Evolutionary conservation across 1,140 invertebrate species (phyloP).

Genomic region (Pseudobourletiella spinata): DNA sequence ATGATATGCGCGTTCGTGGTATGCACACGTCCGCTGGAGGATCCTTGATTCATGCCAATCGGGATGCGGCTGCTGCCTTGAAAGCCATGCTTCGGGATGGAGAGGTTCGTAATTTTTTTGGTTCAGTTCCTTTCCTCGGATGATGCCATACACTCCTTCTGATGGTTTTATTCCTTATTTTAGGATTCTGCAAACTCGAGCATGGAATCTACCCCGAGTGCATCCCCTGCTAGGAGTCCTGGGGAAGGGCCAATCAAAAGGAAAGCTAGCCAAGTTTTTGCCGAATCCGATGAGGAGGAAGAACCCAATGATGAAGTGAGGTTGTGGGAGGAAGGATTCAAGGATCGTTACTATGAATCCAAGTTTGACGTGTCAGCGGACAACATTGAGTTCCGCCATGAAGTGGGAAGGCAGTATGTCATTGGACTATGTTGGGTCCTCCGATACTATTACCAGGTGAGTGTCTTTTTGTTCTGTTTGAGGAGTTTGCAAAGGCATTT

Average conservation of each 20-base stretch:
- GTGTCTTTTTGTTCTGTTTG: conserved; percentile 1
- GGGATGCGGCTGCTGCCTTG: conserved; percentile 38
- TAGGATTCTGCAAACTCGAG: too few species aligned
- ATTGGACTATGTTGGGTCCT: conserved; percentile 96
- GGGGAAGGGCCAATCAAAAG: conserved; percentile 43
- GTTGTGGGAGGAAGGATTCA: conserved; percentile 96
- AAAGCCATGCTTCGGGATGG: conserved; percentile 37
- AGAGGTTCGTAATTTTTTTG: conserved; percentile 11
- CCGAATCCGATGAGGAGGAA: conserved; percentile 48
- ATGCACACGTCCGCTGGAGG: conserved; percentile 30
- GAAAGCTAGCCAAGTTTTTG: conserved; percentile 33
- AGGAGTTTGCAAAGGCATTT: not conserved
- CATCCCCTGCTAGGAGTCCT: conserved; percentile 8
- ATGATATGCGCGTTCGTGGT: conserved; percentile 40
- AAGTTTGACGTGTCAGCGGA: conserved; percentile 84
- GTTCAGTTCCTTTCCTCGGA: too few species aligned
- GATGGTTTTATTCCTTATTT: too few species aligned
- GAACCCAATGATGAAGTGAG: conserved; percentile 86
- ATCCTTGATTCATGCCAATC: conserved; percentile 28
- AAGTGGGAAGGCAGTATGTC: conserved; percentile 89
- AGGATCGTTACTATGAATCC: conserved; percentile 93
- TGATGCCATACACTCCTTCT: too few species aligned
- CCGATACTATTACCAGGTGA: conserved; percentile 89
- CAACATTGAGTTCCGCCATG: conserved; percentile 77
- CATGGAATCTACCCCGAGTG: conserved; percentile 5